These are phyloP conservation scores for Kuschelorhynchus macadamiae DNA, from an alignment of 2,888 invertebrate genomes.

Conservation along the genomic window DNA sequence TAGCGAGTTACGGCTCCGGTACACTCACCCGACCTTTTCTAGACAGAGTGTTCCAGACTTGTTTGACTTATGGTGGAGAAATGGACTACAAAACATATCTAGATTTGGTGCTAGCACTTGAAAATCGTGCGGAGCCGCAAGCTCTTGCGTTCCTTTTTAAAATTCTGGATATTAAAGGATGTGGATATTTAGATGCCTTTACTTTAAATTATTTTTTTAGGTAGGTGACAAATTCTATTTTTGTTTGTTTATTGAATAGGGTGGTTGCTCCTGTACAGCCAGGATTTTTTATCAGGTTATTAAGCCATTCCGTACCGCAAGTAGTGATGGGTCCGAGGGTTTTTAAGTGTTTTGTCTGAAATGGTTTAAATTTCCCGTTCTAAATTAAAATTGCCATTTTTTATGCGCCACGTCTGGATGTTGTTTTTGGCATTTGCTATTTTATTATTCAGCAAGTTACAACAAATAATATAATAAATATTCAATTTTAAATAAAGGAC, in stretches of 20 bases:
- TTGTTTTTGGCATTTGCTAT: too few species aligned
- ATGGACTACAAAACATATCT: slow-evolving; percentile 98
- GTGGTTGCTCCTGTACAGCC: slow-evolving; percentile 2
- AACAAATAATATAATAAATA: too few species aligned
- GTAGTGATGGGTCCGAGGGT: too few species aligned
- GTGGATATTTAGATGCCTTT: slow-evolving; percentile 91
- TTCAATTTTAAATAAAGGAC: too few species aligned
- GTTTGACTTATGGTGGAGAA: slow-evolving; percentile 93
- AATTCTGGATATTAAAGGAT: slow-evolving; percentile 89
- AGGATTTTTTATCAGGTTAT: too few species aligned
- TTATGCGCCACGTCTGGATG: too few species aligned
- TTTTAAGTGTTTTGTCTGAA: too few species aligned
- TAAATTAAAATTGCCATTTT: too few species aligned
- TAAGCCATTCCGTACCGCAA: too few species aligned
- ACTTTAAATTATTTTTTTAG: slow-evolving; percentile 91
- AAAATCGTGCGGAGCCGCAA: slow-evolving; percentile 92
- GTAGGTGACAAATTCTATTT: too few species aligned
- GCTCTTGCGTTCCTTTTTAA: slow-evolving; percentile 92
- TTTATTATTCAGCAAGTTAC: too few species aligned
- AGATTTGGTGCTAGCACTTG: slow-evolving; percentile 93
- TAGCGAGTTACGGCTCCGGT: slow-evolving; percentile 91
- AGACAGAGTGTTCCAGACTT: slow-evolving; percentile 94
- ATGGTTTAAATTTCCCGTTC: too few species aligned
- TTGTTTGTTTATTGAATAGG: not conserved
- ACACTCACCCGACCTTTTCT: slow-evolving; percentile 92